Evolutionary conservation across 1,140 invertebrate genomes (phyloP).

Genomic region (Penaeus japonicus): DNA sequence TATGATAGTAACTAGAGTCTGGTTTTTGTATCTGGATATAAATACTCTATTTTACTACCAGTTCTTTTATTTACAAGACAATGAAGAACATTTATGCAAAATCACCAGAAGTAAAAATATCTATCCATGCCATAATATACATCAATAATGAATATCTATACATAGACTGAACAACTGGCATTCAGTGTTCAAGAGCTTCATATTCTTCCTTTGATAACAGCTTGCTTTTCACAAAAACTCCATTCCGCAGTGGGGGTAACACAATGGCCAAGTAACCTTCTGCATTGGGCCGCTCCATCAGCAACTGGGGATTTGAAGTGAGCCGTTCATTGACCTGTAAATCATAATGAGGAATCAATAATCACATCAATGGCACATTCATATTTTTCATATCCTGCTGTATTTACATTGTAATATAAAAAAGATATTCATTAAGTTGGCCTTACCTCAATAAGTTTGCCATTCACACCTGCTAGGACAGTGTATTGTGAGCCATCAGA

Average conservation of each 20-base stretch:
- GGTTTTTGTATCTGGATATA: too few species aligned
- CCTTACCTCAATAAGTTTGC: conserved; percentile 73
- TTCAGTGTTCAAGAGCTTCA: neutral
- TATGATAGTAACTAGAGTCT: too few species aligned
- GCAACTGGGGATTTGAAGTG: conserved; percentile 72
- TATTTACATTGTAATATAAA: neutral
- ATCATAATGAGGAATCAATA: neutral
- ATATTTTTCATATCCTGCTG: neutral
- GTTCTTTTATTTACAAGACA: too few species aligned
- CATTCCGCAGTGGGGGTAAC: conserved; percentile 70
- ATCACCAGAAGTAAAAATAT: neutral
- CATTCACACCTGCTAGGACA: conserved; percentile 78
- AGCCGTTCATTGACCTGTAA: conserved; percentile 80
- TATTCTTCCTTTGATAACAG: neutral
- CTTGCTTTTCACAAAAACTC: neutral
- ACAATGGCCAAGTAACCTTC: conserved; percentile 80
- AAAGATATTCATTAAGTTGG: neutral
- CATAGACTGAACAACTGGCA: neutral
- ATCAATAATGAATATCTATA: neutral
- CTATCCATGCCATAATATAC: neutral
- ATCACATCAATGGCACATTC: neutral
- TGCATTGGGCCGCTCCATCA: conserved; percentile 71
- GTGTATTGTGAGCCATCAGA: conserved; percentile 72
- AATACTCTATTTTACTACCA: too few species aligned
- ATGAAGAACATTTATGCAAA: too few species aligned